phyloP scores from a whole-genome alignment of 2,797 vertebrate species.

The Acrossocheilus wenchowensis region DNA sequence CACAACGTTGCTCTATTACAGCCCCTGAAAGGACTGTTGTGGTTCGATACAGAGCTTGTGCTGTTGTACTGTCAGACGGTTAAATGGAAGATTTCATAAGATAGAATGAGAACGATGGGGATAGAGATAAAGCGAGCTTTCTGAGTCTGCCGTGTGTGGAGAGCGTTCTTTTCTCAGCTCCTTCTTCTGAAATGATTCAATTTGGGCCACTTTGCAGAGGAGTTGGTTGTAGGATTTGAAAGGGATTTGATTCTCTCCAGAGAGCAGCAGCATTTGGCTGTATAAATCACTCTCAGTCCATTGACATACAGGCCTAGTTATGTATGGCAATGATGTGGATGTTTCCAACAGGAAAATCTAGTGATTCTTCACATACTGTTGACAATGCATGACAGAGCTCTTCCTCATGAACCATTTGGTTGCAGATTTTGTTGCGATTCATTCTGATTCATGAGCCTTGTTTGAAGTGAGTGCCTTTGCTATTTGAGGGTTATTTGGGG shows the following conservation, averaged over 20 bases:
- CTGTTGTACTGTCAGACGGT: conserved; percentile 23
- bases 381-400: neutral
- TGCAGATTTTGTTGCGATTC: neutral
- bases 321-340: conserved; percentile 6
- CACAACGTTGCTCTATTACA: conserved; percentile 24
- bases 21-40: conserved; percentile 43
- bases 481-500: neutral
- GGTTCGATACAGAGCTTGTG: conserved; percentile 33
- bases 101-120: neutral
- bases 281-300: conserved; percentile 35
- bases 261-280: conserved; percentile 17
- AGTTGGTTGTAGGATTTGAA: conserved; percentile 44
- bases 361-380: conserved; percentile 1
- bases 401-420: neutral
- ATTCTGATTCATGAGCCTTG: neutral
- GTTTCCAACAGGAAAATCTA: neutral
- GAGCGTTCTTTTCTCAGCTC: conserved; percentile 17
- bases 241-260: conserved; percentile 48
- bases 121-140: conserved; percentile 24
- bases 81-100: conserved; percentile 45
- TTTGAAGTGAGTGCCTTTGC: neutral
- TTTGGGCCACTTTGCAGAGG: conserved; percentile 45
- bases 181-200: conserved; percentile 50
- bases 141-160: conserved; percentile 13
- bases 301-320: conserved; percentile 49